Percentiles rank a stretch among this genome's conserved stretches.
These are phyloP conservation scores for Drosophila trichaetosa DNA, from an alignment of 2,888 invertebrate genomes.

Conservation along the genomic window DNA sequence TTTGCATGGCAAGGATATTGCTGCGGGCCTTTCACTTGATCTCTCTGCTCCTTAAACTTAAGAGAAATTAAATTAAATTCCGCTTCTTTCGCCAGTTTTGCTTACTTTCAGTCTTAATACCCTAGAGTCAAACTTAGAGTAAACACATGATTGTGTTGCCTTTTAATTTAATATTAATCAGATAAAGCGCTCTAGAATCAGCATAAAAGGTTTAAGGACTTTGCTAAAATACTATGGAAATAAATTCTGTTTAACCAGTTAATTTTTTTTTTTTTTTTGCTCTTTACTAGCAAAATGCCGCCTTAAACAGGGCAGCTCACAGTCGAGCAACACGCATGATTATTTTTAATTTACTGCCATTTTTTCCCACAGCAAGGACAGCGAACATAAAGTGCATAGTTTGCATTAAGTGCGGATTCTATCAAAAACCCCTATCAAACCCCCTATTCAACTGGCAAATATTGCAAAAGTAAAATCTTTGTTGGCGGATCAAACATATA, in stretches of 20 bases:
- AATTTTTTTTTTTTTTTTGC: not conserved
- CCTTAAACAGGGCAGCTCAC: too few species aligned
- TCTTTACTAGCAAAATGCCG: not conserved
- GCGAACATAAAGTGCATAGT: not conserved
- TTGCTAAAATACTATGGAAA: not conserved
- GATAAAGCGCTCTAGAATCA: not conserved
- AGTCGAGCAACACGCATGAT: not conserved
- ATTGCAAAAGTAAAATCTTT: not conserved
- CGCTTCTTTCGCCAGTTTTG: not conserved
- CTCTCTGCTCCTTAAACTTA: not conserved
- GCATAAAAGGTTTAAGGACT: not conserved
- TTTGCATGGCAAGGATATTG: not conserved
- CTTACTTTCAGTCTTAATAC: not conserved
- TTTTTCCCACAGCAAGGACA: not conserved
- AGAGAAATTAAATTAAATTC: constrained; percentile 7
- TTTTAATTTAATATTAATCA: not conserved
- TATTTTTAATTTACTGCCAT: not conserved
- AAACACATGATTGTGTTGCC: not conserved
- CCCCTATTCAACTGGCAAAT: too few species aligned
- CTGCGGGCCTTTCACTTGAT: constrained; percentile 10
- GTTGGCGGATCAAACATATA: not conserved
- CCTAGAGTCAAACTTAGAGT: not conserved
- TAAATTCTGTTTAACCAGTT: not conserved
- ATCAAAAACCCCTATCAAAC: not conserved
- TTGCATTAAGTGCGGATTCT: not conserved